Evolutionary conservation across 2,113 vertebrate species (phyloP).

Genomic region (Oceanodroma tethys): DNA sequence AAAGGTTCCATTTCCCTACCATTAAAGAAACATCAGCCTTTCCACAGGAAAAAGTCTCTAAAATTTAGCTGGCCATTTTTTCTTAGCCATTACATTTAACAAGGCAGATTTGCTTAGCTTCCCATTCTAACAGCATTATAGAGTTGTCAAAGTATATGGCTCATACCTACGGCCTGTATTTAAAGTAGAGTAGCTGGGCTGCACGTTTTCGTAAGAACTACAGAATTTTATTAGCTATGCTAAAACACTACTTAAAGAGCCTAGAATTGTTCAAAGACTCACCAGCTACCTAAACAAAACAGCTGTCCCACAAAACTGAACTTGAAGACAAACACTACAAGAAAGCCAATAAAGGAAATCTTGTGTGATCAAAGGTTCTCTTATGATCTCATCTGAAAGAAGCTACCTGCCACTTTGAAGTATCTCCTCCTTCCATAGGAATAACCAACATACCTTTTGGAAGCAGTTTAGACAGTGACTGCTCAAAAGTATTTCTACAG

Average conservation of each 20-base stretch:
- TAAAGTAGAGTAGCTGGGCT: background rate
- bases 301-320: background rate
- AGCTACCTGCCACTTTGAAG: background rate
- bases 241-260: slow-evolving; percentile 2
- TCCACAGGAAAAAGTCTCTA: slow-evolving; percentile 19
- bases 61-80: background rate
- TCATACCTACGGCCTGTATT: background rate
- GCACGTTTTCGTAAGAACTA: background rate
- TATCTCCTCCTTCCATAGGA: background rate
- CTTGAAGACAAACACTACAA: background rate
- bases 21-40: slow-evolving; percentile 15
- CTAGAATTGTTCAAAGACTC: background rate
- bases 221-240: background rate
- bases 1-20: background rate
- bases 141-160: background rate
- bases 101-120: background rate
- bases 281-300: background rate
- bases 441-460: background rate
- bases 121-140: slow-evolving; percentile 17
- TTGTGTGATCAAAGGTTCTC: background rate
- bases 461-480: background rate
- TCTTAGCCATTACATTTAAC: background rate
- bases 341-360: background rate
- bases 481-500: slow-evolving; percentile 11
- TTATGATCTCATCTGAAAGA: background rate